A percentile compares a stretch with the other conserved stretches of the same genome.
Conservation (phyloP, 2,113 vertebrate species). For the Pimephales promelas region DNA sequence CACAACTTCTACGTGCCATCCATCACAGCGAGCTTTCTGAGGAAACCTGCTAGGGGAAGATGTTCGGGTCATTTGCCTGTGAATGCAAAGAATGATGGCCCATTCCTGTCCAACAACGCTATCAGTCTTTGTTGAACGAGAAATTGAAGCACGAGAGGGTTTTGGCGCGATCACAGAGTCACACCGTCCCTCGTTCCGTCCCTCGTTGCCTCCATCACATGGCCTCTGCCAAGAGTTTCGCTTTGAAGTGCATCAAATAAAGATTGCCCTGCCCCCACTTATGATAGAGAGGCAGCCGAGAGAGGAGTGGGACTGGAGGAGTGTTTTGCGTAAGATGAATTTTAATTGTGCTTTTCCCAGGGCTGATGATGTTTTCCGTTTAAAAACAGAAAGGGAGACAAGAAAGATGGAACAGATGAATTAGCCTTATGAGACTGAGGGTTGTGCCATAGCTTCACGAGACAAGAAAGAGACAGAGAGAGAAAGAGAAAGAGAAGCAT, state of each 20-base stretch:
- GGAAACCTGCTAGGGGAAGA: conserved; percentile 41
- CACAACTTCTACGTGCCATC: conserved; percentile 20
- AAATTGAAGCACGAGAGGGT: conserved; percentile 70
- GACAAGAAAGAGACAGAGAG: neutral
- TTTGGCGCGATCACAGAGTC: conserved; percentile 58
- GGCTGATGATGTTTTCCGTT: conserved; percentile 27
- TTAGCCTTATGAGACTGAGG: conserved; percentile 22
- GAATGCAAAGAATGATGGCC: conserved; percentile 65
- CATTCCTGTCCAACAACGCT: conserved; percentile 69
- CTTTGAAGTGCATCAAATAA: conserved; percentile 66
- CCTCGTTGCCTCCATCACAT: conserved; percentile 13
- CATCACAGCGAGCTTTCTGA: neutral
- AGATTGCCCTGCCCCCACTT: conserved; percentile 55
- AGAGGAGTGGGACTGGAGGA: conserved; percentile 29
- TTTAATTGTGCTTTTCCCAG: conserved; percentile 52
- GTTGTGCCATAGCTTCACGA: neutral
- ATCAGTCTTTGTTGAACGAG: conserved; percentile 77
- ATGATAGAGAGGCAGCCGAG: conserved; percentile 7
- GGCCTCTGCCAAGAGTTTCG: conserved; percentile 47
- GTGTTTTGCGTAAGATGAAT: conserved; percentile 39
- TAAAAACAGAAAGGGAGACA: neutral
- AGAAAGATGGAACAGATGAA: conserved; percentile 19
- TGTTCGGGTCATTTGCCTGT: conserved; percentile 69
- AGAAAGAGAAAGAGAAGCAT: neutral
- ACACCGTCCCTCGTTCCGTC: conserved; percentile 41